Evolutionary conservation across 2,888 invertebrate species (phyloP), one percentile per base, ranked within the genome.

Genomic region (Pimpla rufipes): DNA sequence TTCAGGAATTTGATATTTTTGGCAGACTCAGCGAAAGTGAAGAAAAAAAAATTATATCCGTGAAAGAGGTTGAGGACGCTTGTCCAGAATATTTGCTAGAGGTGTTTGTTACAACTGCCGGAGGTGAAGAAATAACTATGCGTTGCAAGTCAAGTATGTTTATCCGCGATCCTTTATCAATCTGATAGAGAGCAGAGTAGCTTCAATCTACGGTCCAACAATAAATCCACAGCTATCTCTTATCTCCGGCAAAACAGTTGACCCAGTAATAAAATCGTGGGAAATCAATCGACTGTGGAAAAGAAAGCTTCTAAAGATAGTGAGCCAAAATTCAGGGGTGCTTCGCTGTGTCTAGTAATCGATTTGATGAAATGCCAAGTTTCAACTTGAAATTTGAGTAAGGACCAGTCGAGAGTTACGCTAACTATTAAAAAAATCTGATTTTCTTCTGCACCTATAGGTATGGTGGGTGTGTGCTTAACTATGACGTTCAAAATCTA

Each of bases 1-100:
- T 50, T 67, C 67, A 16, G 50, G 35, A 67, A 67, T 50, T 29
- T 29, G 67, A 35, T 67, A 67, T 47, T 67, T 50, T 50, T 67
- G 67, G 67, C 67, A 37, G 11, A 47, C 47, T n/a, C 47, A 5
- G 35, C 8, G 16, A 29, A 35, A 16, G 29, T 35, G n/a, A 47
- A 16, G n/a, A 47, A 50, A 16, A 29, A 47, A 50, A 47, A 50
- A 21, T 10, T 16, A 4, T 11, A 7, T 67, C 29, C n/a, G n/a
- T 16, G 6, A 67, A 50, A 47, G 35, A 16, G 29, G 35, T 47
- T 50, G 67, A 67, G 16, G 35, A 35, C 16, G 35, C 10, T 1
- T n/a, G 16, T 50, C 8, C 29, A 35, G 16, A 67, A 47, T 55
- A 55, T 23, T 55, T 13, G 13, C 4, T 23, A 10, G 11, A 55